These are phyloP conservation scores for Drosophila setosimentum DNA, from an alignment of 2,888 invertebrate genomes.

Conservation along the genomic window DNA sequence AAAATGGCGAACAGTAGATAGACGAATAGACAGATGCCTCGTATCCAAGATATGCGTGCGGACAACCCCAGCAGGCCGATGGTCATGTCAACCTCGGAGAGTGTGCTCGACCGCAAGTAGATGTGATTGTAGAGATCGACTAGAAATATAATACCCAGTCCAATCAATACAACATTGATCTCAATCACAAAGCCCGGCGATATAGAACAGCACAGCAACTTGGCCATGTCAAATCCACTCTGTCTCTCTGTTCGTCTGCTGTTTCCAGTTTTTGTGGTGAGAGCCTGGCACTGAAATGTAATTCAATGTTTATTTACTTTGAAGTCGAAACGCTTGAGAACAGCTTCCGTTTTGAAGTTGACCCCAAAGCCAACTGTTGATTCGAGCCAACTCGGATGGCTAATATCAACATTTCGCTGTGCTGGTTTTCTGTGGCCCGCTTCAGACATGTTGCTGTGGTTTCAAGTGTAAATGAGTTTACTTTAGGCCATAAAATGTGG, in stretches of 20 bases:
- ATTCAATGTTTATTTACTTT: constrained; percentile 62
- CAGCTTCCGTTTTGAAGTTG: constrained; percentile 47
- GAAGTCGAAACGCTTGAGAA: constrained; percentile 51
- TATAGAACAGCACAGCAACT: constrained; percentile 13
- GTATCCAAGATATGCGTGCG: constrained; percentile 25
- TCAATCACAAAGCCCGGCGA: constrained; percentile 47
- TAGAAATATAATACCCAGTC: constrained; percentile 44
- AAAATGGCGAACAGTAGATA: constrained; percentile 32
- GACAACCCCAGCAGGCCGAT: constrained; percentile 19
- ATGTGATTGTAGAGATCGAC: constrained; percentile 48
- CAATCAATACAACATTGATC: constrained; percentile 45
- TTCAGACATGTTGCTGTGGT: constrained; percentile 55
- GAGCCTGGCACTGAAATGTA: constrained; percentile 25
- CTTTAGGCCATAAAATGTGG: constrained; percentile 60
- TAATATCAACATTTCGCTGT: constrained; percentile 67
- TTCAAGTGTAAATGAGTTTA: constrained; percentile 75
- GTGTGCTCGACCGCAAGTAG: neutral
- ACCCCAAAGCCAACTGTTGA: constrained; percentile 59
- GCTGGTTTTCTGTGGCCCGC: constrained; percentile 18
- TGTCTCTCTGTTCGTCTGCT: neutral
- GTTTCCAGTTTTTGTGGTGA: neutral
- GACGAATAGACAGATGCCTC: constrained; percentile 5
- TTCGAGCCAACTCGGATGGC: constrained; percentile 45
- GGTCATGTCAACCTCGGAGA: constrained; percentile 4
- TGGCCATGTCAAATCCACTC: constrained; percentile 16